Percentiles rank a stretch among this genome's conserved stretches.
Evolutionary conservation across 2,113 vertebrate species (phyloP).

Genomic region (Microcebus lehilahytsara): DNA sequence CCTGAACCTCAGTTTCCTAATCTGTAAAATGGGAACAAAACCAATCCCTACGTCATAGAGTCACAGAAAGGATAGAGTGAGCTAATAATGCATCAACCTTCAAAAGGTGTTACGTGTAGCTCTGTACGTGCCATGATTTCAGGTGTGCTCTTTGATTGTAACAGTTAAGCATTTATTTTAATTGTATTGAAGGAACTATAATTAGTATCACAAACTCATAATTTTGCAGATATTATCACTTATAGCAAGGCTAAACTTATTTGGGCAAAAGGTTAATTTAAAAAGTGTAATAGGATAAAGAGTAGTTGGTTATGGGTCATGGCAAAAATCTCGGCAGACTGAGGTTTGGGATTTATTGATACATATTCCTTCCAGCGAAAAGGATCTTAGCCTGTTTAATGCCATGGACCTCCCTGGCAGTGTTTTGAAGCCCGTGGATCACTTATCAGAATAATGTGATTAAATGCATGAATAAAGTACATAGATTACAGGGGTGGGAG

Average conservation of each 20-base stretch:
- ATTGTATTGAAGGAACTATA: not conserved
- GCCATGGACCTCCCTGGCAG: not conserved
- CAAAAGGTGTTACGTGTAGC: not conserved
- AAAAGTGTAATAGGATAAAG: not conserved
- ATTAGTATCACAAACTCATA: not conserved
- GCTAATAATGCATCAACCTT: not conserved
- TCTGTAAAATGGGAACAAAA: slow-evolving; percentile 14
- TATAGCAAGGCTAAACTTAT: not conserved
- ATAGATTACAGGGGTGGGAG: no score
- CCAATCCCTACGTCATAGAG: not conserved
- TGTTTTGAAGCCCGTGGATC: no score
- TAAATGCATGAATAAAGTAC: not conserved
- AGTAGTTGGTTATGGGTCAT: not conserved
- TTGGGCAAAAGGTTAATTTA: not conserved
- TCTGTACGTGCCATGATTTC: not conserved
- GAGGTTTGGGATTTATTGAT: not conserved
- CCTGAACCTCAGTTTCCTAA: not conserved
- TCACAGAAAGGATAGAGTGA: not conserved
- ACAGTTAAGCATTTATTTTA: not conserved
- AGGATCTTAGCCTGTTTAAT: not conserved
- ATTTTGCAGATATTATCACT: not conserved
- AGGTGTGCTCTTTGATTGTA: not conserved
- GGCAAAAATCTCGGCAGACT: not conserved
- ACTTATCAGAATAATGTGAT: not conserved
- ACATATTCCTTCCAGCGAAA: not conserved